Conservation (phyloP, 2,888 invertebrate genomes). For the Leucophenga maculata region DNA sequence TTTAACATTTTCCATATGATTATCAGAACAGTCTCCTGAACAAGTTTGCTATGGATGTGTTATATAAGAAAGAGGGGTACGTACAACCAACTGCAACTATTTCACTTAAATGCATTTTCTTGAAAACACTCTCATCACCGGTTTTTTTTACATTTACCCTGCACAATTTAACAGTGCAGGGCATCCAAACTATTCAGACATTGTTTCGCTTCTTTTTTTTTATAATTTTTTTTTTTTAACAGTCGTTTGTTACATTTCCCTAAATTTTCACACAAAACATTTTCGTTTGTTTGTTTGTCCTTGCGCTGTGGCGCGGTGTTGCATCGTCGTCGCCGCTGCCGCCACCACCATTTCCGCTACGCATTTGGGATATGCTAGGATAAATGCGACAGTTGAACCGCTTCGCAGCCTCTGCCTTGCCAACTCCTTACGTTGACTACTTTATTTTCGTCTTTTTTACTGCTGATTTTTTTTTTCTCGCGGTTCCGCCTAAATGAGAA, state of each 20-base stretch:
- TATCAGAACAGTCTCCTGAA: too few relatives aligned
- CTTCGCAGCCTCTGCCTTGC: not conserved
- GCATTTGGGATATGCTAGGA: constrained; percentile 14
- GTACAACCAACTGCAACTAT: too few relatives aligned
- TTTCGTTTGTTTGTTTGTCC: not conserved
- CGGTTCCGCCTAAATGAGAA: constrained; percentile 20
- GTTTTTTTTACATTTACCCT: too few relatives aligned
- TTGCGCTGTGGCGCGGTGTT: not conserved
- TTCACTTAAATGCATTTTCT: too few relatives aligned
- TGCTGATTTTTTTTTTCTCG: not conserved
- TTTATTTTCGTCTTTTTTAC: not conserved
- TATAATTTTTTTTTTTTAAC: not conserved
- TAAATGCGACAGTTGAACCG: constrained; percentile 19
- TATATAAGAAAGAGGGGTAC: too few relatives aligned
- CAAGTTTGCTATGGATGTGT: too few relatives aligned
- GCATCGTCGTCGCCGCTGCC: too few relatives aligned
- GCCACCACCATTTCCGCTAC: constrained; percentile 4
- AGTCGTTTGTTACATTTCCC: constrained; percentile 55
- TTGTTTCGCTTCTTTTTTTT: not conserved
- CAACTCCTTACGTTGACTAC: not conserved
- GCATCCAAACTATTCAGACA: too few relatives aligned
- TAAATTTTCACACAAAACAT: constrained; percentile 20
- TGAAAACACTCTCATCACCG: too few relatives aligned
- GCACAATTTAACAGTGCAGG: too few relatives aligned
- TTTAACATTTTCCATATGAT: too few relatives aligned